phyloP scores from a whole-genome alignment of 2,113 vertebrate species.

The Plecturocebus donacophilus region DNA sequence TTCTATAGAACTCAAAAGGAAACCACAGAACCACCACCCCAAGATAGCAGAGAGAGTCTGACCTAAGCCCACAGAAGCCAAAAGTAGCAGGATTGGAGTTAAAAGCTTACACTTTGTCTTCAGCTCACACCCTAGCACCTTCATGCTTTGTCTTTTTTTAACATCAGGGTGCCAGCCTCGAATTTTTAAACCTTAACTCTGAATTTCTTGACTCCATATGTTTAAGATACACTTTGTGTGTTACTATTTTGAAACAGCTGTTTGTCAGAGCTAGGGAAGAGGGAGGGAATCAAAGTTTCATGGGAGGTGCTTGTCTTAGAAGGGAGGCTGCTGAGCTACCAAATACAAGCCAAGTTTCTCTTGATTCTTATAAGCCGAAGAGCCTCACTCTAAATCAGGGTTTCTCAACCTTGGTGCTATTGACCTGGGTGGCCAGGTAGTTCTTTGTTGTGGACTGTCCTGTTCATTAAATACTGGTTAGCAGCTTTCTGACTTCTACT shows the following conservation, averaged over 20 bases:
- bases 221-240: slow-evolving; percentile 78
- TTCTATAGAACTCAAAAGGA: slow-evolving; percentile 73
- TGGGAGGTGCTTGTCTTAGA: slow-evolving; percentile 13
- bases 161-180: slow-evolving; percentile 73
- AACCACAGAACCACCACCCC: slow-evolving; percentile 62
- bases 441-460: not conserved
- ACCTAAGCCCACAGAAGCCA: slow-evolving; percentile 68
- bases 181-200: slow-evolving; percentile 75
- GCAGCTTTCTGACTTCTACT: not conserved
- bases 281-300: not conserved
- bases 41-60: slow-evolving; percentile 53
- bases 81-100: slow-evolving; percentile 47
- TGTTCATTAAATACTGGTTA: not conserved
- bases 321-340: not conserved
- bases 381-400: not conserved
- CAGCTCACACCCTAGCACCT: slow-evolving; percentile 59
- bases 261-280: slow-evolving; percentile 42
- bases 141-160: slow-evolving; percentile 61
- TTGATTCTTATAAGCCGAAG: not conserved
- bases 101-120: slow-evolving; percentile 65
- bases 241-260: slow-evolving; percentile 82
- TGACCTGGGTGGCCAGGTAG: not conserved
- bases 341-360: not conserved
- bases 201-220: slow-evolving; percentile 84
- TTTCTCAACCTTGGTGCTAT: not conserved